Evolutionary conservation across 2,797 vertebrate species (phyloP), one percentile per base, ranked within the genome.

Genomic region (Gambusia yucatana): DNA sequence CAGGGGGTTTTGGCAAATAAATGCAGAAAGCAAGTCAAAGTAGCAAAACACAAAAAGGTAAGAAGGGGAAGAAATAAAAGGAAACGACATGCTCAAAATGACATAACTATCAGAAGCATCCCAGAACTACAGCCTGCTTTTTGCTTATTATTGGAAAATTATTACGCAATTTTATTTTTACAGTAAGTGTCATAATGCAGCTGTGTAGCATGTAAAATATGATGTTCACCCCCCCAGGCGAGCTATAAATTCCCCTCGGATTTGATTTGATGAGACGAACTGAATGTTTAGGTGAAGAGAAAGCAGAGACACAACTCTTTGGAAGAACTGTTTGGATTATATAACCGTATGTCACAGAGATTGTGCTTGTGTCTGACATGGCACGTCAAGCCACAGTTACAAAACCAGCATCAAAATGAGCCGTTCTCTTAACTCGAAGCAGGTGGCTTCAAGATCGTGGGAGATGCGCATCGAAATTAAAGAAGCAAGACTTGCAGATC

Each of bases 301-400:
- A 87, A 76, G 67, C 86, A 77, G 88, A 71, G 72, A 86, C 81
- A 69, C 85, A 87, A 88, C 75, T 81, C 85, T 82, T 25, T 43
- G 88, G 90, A 89, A 43, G 93, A 92, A 86, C 90, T 84, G 87
- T 92, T 89, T 86, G 78, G 72, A 73, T 95, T 95, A 92, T 79
- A 83, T 94, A 95, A 95, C 88, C 39, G 82, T 78, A 76, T 78
- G 84, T 81, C 80, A 90, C 70, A 72, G 87, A 88, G 80, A 86
- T 82, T 77, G 75, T 0, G 83, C 71, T 84, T 72, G 83, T 84
- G 81, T 91, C 87, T 87, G 82, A 81, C 71, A 47, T 70, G 81
- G 73, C 44, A 77, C 86, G 88, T 90, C 85, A 87, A 88, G 55
- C 84, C 84, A 72, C 70, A 46, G 91, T 93, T 93, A 94, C 90